These are phyloP conservation scores for Scaptodrosophila lebanonensis DNA, from an alignment of 1,140 invertebrate genomes.

Conservation along the genomic window DNA sequence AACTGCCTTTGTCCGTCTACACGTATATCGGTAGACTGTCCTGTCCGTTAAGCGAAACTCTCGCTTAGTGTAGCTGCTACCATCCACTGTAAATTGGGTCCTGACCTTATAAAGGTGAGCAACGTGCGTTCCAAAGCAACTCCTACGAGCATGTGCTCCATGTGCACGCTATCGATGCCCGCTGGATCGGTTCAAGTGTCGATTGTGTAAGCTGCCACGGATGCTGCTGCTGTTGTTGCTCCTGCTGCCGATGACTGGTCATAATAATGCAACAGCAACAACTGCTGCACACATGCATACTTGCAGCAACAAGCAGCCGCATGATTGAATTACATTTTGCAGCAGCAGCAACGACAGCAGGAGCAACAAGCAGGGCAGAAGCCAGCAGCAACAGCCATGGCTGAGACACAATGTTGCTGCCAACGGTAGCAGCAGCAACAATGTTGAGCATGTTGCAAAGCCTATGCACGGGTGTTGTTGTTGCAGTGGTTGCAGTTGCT, in stretches of 20 bases:
- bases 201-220: constrained; percentile 59
- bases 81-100: constrained; percentile 31
- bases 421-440: constrained; percentile 21
- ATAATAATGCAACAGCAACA: constrained; percentile 30
- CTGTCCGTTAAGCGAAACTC: too few species aligned
- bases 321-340: constrained; percentile 75
- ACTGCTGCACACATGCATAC: constrained; percentile 6
- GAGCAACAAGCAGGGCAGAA: constrained; percentile 31
- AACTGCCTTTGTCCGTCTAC: too few species aligned
- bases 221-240: constrained; percentile 34
- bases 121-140: constrained; percentile 53
- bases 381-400: constrained; percentile 33
- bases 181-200: constrained; percentile 2
- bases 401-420: background rate
- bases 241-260: constrained; percentile 17
- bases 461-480: constrained; percentile 21
- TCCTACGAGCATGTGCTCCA: constrained; percentile 8
- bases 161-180: constrained; percentile 20
- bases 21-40: too few species aligned
- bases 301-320: constrained; percentile 6
- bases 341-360: constrained; percentile 33
- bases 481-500: constrained; percentile 37
- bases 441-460: constrained; percentile 49
- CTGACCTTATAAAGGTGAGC: constrained; percentile 68
- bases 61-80: constrained; percentile 2